Conservation (phyloP, 2,113 vertebrate species). For the Rhinogobius similis region DNA sequence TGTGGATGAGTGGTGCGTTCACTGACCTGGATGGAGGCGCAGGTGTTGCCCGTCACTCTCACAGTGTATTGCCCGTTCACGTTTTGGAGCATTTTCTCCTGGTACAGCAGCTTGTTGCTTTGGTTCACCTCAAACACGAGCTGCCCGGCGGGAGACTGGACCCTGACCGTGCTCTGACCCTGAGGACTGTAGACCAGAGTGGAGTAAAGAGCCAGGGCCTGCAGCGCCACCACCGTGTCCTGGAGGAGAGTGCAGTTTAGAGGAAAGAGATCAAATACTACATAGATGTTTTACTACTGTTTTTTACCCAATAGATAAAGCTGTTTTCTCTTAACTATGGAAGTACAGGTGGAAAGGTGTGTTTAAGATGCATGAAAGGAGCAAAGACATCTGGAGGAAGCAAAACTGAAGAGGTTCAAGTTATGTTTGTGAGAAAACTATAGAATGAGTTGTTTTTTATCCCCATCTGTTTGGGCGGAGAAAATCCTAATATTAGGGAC, state of each 20-base stretch:
- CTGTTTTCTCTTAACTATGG: too few species aligned
- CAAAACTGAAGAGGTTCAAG: too few species aligned
- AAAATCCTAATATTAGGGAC: too few species aligned
- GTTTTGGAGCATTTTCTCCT: slow-evolving; percentile 71
- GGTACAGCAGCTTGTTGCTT: slow-evolving; percentile 83
- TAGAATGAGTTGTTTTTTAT: too few species aligned
- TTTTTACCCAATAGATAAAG: too few species aligned
- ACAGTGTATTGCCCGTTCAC: slow-evolving; percentile 70
- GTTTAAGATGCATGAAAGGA: too few species aligned
- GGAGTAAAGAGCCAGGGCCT: slow-evolving; percentile 83
- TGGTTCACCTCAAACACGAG: slow-evolving; percentile 76
- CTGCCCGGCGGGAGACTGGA: slow-evolving; percentile 57
- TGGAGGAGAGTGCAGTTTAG: slow-evolving; percentile 39
- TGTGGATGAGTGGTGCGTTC: slow-evolving; percentile 3
- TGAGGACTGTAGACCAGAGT: slow-evolving; percentile 45
- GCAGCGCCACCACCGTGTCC: slow-evolving; percentile 85
- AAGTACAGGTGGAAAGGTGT: too few species aligned
- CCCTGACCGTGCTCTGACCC: slow-evolving; percentile 58
- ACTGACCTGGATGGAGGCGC: slow-evolving; percentile 77
- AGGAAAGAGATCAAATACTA: neutral
- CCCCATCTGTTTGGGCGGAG: too few species aligned
- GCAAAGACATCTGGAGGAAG: too few species aligned
- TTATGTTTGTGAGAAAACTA: too few species aligned
- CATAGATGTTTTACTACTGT: too few species aligned
- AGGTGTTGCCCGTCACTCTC: slow-evolving; percentile 73